Evolutionary conservation across 2,888 invertebrate genomes (phyloP).

Genomic region (Eustalomyia histrio): DNA sequence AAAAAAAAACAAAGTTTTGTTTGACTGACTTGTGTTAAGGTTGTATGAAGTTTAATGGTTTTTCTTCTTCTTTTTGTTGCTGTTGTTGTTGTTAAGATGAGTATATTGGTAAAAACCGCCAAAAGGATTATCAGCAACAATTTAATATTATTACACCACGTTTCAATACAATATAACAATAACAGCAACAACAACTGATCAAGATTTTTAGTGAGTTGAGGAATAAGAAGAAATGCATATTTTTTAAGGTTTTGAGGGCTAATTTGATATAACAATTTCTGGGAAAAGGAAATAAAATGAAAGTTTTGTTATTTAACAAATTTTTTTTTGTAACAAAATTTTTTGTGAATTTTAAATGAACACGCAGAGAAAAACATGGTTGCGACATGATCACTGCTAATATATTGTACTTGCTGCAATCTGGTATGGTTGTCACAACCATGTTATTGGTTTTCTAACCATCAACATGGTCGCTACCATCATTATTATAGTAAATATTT

Average conservation of each 20-base stretch:
- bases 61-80: not conserved
- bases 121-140: constrained; percentile 79
- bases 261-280: constrained; percentile 7
- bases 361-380: too few species aligned
- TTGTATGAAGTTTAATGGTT: constrained; percentile 1
- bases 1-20: constrained; percentile 12
- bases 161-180: constrained; percentile 58
- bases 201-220: not conserved
- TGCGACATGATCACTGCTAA: too few species aligned
- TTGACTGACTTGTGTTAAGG: constrained; percentile 49
- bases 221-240: not conserved
- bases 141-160: constrained; percentile 79
- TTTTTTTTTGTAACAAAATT: too few species aligned
- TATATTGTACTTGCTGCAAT: too few species aligned
- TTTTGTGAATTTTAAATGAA: too few species aligned
- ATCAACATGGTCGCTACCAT: too few species aligned
- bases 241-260: constrained; percentile 1
- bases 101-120: constrained; percentile 70
- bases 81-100: not conserved
- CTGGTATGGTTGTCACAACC: too few species aligned
- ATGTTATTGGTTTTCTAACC: too few species aligned
- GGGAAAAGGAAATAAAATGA: not conserved
- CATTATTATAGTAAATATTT: too few species aligned
- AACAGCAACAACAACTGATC: constrained; percentile 3
- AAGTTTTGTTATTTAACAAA: not conserved